Evolutionary conservation across 2,113 vertebrate species (phyloP).

Genomic region (Nothoprocta perdicaria): DNA sequence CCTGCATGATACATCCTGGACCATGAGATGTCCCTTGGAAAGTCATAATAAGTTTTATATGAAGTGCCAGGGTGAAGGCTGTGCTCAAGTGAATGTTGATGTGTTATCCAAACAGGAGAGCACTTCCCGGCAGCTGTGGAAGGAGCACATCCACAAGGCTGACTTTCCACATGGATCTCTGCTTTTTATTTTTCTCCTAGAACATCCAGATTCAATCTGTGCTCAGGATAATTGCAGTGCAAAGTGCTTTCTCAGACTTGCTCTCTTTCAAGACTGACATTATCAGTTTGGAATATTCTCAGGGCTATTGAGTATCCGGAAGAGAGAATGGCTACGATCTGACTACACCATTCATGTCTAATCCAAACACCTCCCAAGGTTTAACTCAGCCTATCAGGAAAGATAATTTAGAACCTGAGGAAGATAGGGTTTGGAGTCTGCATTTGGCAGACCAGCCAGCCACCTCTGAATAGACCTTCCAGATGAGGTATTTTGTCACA

Average conservation of each 20-base stretch:
- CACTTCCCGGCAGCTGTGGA: not conserved
- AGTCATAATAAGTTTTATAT: not conserved
- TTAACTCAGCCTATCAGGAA: slow-evolving; percentile 49
- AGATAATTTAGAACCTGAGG: slow-evolving; percentile 59
- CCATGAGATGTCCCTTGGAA: not conserved
- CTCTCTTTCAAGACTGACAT: not conserved
- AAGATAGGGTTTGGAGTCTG: slow-evolving; percentile 38
- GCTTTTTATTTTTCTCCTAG: not conserved
- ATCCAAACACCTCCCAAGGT: slow-evolving; percentile 54
- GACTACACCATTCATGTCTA: not conserved
- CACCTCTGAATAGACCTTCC: slow-evolving; percentile 71
- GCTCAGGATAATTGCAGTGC: not conserved
- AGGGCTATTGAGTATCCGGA: slow-evolving; percentile 37
- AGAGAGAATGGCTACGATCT: slow-evolving; percentile 28
- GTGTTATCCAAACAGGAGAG: not conserved
- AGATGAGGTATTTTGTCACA: slow-evolving; percentile 61
- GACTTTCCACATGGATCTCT: not conserved
- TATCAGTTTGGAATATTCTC: slow-evolving; percentile 3
- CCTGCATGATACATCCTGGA: not conserved
- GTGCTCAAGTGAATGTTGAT: fast-evolving
- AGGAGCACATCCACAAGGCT: not conserved
- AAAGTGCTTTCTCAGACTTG: slow-evolving; percentile 33
- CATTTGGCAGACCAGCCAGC: slow-evolving; percentile 36
- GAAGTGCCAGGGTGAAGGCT: not conserved
- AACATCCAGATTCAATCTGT: not conserved